Evolutionary conservation across 2,113 vertebrate genomes (phyloP), one percentile per base, ranked within the genome.

Genomic region (Paralichthys olivaceus): DNA sequence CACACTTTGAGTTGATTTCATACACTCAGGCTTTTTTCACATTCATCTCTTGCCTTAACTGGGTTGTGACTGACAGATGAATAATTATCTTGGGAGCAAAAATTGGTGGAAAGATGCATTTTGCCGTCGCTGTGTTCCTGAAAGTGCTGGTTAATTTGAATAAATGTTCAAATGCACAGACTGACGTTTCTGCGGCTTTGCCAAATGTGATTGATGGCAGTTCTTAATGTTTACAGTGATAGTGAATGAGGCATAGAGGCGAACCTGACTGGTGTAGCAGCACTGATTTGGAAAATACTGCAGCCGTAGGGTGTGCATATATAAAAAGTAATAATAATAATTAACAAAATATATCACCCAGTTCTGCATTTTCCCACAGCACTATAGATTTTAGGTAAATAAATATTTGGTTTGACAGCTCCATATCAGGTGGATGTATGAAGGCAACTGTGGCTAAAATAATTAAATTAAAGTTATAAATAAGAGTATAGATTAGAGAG

Each of bases 51-150:
- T 51, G 49, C 60, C 54, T 63, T 77, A 69, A 73, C 75, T 69
- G 53, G 68, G 74, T 72, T 55, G 65, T 79, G 72, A 87, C 47
- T 70, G 84, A 69, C 71, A 80, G 70, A 26, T 66, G 62, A 71
- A 55, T 78, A 79, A 85, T 87, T 78, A 70, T 82, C 79, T 72
- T 40, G 1, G 49, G 71, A 56, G 28, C 17, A 59, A 2, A 57
- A 84, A 74, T 69, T 64, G 82, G 75, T 77, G 69, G 62, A 71
- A 57, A 74, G 65, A 64, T 49, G 72, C 77, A 20, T 63, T 80
- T 70, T 68, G 19, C 19, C 5, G 3, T 62, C 4, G 11, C 72
- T 72, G 40, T 57, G 54, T 62, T 81, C 65, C 77, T 75, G 37
- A 69, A 64, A 72, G 79, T 71, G 74, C 28, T 43, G 62, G 60